Base-by-base conservation (phyloP, 2,797 vertebrate genomes). In the Eupleurogrammus muticus region DNA sequence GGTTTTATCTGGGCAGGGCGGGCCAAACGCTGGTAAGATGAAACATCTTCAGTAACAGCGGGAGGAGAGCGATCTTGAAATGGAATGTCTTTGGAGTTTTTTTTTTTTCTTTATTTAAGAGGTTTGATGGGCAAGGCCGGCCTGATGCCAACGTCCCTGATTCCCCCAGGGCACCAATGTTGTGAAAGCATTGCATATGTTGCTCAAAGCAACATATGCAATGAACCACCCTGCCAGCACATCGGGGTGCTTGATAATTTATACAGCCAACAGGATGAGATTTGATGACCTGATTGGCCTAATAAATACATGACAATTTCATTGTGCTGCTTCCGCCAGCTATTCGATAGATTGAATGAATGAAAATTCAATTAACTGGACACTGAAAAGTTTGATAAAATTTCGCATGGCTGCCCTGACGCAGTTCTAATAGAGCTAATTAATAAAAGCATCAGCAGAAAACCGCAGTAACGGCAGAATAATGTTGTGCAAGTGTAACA, bases 1-100 rank as follows among this genome's bases (percentile, higher is more conserved):
- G 16, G 53, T 48, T 61, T 73, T 61, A 13, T 52, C 42, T 47
- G 40, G 46, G n/a, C 8, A 42, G 21, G 40, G 59, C n/a, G 32
- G 11, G 19, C 11, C 9, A 20, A 40, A 50, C 34, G 40, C n/a
- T 32, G 16, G 48, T n/a, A 28, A 16, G 21, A 51, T 52, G 23
- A 53, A 61, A 66, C 20, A 17, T 35, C 20, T 17, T 50, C 13
- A 42, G 20, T 42, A 19, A 19, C 7, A 57, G 36, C 20, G 21
- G 20, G 28, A 9, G 20, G 24, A 14, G 32, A 34, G 38, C n/a
- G 32, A 34, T 19, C 35, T 21, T 12, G 1, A 16, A 44, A n/a
- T 36, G 23, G 32, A 55, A 19, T 10, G 12, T 0, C 9, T 47
- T 61, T 70, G 20, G 46, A 36, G 21, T 32, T 2, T 2, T 14